Conservation (phyloP, 2,113 vertebrate species). For the Ciconia stormi region DNA sequence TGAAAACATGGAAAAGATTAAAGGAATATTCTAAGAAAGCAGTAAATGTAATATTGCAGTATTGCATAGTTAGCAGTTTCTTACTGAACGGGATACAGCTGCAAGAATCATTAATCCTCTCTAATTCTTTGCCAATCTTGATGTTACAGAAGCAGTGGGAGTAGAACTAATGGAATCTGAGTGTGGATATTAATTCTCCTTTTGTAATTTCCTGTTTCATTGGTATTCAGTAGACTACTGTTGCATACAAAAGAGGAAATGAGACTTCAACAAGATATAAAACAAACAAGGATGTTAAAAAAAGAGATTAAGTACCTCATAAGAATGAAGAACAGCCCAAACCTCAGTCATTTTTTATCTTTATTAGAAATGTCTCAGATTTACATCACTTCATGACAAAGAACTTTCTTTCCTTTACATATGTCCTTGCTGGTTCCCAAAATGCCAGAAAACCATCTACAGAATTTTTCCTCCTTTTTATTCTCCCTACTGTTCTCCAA, state of each 20-base stretch:
- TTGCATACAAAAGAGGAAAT: background rate
- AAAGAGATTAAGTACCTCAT: background rate
- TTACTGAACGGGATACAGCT: background rate
- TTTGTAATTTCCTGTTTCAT: conserved; percentile 17
- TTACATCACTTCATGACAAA: background rate
- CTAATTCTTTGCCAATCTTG: background rate
- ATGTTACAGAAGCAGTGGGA: background rate
- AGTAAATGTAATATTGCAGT: background rate
- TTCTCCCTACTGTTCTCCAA: background rate
- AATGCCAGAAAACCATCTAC: background rate
- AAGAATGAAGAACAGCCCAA: background rate
- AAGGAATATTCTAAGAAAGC: background rate
- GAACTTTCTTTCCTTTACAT: background rate
- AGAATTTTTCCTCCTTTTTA: background rate
- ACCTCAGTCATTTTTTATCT: background rate
- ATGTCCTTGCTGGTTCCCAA: background rate
- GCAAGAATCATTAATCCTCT: background rate
- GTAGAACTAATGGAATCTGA: background rate
- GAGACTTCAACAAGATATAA: background rate
- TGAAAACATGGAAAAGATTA: background rate
- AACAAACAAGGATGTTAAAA: background rate
- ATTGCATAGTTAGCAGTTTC: background rate
- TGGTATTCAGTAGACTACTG: background rate
- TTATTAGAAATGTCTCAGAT: background rate
- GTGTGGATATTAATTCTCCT: conserved; percentile 2